phyloP scores from a whole-genome alignment of 2,113 vertebrate species.

The Hippocampus mohnikei region DNA sequence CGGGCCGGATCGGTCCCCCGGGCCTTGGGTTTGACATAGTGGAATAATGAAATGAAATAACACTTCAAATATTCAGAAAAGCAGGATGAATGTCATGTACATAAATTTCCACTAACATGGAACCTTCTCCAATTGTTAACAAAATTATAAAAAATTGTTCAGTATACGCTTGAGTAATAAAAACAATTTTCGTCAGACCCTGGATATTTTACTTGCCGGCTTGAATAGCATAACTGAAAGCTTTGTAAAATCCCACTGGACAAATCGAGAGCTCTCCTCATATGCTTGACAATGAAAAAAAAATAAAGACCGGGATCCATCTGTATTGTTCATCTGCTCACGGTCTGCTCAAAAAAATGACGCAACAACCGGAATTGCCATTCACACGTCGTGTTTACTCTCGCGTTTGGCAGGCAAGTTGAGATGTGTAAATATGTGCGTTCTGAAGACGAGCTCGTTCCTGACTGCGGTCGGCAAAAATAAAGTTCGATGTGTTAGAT shows the following conservation, averaged over 20 bases:
- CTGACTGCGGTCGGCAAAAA: no score
- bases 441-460: no score
- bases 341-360: conserved; percentile 31
- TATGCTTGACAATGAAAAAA: conserved; percentile 50
- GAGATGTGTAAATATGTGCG: conserved; percentile 1
- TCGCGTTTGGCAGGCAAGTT: conserved; percentile 31
- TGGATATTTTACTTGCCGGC: conserved; percentile 20
- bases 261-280: conserved; percentile 38
- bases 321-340: conserved; percentile 64
- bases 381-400: conserved; percentile 30
- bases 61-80: conserved; percentile 30
- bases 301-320: conserved; percentile 56
- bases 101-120: conserved; percentile 12
- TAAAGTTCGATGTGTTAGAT: not conserved
- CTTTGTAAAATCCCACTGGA: conserved; percentile 37
- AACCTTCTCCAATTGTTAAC: conserved; percentile 18
- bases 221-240: conserved; percentile 37
- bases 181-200: conserved; percentile 12
- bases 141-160: conserved; percentile 13
- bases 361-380: conserved; percentile 25
- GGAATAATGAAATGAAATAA: conserved; percentile 30
- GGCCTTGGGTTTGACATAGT: no score
- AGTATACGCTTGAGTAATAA: conserved; percentile 9
- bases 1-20: no score
- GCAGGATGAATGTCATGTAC: conserved; percentile 12